These are phyloP conservation scores for Enteromius argenteus DNA, from an alignment of 2,797 vertebrate species.

Conservation along the genomic window DNA sequence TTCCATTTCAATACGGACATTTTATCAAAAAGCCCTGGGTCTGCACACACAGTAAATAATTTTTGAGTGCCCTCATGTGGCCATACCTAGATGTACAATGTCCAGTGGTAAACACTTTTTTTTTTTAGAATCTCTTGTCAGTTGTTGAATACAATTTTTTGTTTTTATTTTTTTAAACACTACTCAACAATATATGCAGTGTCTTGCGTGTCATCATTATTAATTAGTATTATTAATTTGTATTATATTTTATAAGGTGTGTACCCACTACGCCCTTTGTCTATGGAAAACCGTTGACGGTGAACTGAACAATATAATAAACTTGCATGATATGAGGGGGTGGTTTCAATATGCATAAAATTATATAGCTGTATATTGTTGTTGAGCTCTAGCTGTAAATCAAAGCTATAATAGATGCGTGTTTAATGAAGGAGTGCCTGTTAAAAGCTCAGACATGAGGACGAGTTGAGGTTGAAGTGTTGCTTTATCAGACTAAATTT, in stretches of 20 bases:
- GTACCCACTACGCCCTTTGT: neutral
- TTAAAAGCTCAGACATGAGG: conserved; percentile 18
- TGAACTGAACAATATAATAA: neutral
- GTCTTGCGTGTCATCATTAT: neutral
- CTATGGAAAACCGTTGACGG: neutral
- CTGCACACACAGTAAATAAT: neutral
- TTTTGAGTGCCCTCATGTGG: conserved; percentile 14
- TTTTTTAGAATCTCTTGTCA: neutral
- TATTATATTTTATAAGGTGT: neutral
- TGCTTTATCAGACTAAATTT: neutral
- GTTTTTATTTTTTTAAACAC: neutral
- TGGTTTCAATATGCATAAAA: conserved; percentile 27
- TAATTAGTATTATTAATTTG: neutral
- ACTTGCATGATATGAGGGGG: neutral
- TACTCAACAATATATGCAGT: neutral
- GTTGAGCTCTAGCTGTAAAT: conserved; percentile 20
- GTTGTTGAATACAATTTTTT: neutral
- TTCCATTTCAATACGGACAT: too few species aligned
- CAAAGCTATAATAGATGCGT: conserved; percentile 11
- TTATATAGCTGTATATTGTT: conserved; percentile 3
- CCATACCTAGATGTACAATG: too few species aligned
- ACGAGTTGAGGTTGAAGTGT: conserved; percentile 8
- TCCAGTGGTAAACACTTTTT: neutral
- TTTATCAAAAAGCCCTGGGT: neutral
- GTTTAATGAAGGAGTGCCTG: conserved; percentile 8